phyloP scores from a whole-genome alignment of 2,113 vertebrate species.

The Clarias magur region DNA sequence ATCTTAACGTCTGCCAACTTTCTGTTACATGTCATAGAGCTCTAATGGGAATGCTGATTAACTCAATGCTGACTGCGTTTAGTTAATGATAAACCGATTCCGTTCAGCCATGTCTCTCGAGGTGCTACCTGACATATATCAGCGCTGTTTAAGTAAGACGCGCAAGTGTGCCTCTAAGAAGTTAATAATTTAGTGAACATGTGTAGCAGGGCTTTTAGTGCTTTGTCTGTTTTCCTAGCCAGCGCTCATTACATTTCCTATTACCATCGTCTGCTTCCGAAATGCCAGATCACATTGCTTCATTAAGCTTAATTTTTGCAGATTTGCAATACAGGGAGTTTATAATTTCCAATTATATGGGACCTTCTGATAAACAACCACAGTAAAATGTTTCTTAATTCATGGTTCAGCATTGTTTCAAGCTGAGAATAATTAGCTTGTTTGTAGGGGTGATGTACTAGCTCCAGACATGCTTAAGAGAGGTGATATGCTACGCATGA shows the following conservation, averaged over 20 bases:
- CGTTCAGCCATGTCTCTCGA: constrained; percentile 49
- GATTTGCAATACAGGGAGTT: not conserved
- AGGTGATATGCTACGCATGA: not conserved
- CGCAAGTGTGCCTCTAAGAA: constrained; percentile 16
- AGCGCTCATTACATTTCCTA: constrained; percentile 57
- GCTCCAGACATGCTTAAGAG: not conserved
- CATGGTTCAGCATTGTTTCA: not conserved
- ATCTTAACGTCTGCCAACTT: constrained; percentile 15
- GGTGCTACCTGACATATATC: constrained; percentile 17
- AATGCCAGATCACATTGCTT: constrained; percentile 46
- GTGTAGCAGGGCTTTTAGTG: constrained; percentile 44
- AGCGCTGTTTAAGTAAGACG: constrained; percentile 37
- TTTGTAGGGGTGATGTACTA: not conserved
- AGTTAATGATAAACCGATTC: constrained; percentile 73
- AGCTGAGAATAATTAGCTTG: not conserved
- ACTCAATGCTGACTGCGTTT: constrained; percentile 47
- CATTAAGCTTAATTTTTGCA: no score
- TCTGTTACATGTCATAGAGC: constrained; percentile 34
- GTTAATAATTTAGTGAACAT: constrained; percentile 5
- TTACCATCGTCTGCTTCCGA: constrained; percentile 56
- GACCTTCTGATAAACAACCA: not conserved
- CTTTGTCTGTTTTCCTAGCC: constrained; percentile 61
- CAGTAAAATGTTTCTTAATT: not conserved
- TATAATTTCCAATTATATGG: not conserved
- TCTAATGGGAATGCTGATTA: constrained; percentile 62